phyloP scores from a whole-genome alignment of 2,113 vertebrate species.

The Pelecanoides urinatrix region DNA sequence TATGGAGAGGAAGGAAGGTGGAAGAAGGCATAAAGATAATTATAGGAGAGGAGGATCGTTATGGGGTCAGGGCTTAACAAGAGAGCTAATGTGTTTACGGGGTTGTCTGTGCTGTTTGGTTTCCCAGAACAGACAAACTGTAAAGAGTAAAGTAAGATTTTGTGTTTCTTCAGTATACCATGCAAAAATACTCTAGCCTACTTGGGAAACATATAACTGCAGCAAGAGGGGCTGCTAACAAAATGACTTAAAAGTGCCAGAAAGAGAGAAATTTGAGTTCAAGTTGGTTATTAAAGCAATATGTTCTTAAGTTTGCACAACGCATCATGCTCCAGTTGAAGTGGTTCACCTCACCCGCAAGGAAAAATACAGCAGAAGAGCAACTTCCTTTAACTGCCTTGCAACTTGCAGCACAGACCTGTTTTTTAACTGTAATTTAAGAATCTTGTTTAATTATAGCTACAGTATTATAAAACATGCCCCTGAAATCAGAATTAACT shows the following conservation, averaged over 20 bases:
- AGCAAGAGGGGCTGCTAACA: background rate
- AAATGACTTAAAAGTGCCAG: background rate
- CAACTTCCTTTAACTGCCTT: constrained; percentile 12
- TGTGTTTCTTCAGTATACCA: background rate
- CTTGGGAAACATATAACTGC: background rate
- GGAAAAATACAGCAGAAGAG: background rate
- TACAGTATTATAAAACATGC: background rate
- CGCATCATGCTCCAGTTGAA: background rate
- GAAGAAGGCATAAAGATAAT: background rate
- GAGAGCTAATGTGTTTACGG: background rate
- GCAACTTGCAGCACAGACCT: background rate
- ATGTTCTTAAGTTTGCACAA: background rate
- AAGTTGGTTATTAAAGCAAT: background rate
- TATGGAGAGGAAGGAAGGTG: background rate
- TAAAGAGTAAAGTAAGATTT: background rate
- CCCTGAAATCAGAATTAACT: background rate
- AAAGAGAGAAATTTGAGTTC: background rate
- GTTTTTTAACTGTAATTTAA: background rate
- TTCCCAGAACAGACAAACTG: background rate
- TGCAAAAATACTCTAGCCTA: background rate
- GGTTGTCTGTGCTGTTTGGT: background rate
- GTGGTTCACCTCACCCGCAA: background rate
- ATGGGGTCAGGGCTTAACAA: background rate
- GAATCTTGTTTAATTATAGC: background rate
- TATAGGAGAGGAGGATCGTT: background rate